Evolutionary conservation across 2,797 vertebrate genomes (phyloP), one percentile per base, ranked within the genome.

Genomic region (Ctenosaura bakeri): DNA sequence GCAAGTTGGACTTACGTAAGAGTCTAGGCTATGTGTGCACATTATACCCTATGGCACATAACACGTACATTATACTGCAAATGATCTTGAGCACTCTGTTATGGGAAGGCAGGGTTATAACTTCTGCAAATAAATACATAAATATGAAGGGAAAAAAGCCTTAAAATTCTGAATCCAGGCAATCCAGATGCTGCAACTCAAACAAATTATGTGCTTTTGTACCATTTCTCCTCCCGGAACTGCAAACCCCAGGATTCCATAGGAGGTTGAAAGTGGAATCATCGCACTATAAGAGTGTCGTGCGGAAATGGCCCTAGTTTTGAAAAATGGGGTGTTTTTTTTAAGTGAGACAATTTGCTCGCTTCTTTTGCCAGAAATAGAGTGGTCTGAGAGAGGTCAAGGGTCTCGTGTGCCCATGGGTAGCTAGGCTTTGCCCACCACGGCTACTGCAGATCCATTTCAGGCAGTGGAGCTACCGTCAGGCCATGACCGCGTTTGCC

Each of bases 391-490:
- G 54, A 56, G 54, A 56, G 54, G 13, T 56, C 54, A 56, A 56
- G 14, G 13, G 54, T 14, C 54, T 13, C 54, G 2, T 56, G 54
- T 56, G 14, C 54, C 54, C 54, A 56, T 3, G 12, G 54, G 54
- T 3, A 46, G 52, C 9, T 1, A 9, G 52, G 52, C 8, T 12
- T 9, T 54, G 52, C 54, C 54, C 10, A 14, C 10, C 54, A 13
- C 16, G 12, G 54, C 24, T 26, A 7, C 64, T 66, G 24, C 26
- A 66, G 26, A 66, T 7, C 24, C 24, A 66, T 52, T 56, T 77
- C 38, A 1, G 7, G 0, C 4, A 9, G 16, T 1, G 13, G n/a
- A 66, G 9, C 14, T 13, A 10, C 32, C 26, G 16, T 14, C n/a
- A 46, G 7, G 5, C 12, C 18, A 14, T 8, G 56, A 4, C 20